Percentiles rank a stretch among this genome's conserved stretches.
Evolutionary conservation across 2,888 invertebrate genomes (phyloP).

Genomic region (Hirtodrosophila trivittata): DNA sequence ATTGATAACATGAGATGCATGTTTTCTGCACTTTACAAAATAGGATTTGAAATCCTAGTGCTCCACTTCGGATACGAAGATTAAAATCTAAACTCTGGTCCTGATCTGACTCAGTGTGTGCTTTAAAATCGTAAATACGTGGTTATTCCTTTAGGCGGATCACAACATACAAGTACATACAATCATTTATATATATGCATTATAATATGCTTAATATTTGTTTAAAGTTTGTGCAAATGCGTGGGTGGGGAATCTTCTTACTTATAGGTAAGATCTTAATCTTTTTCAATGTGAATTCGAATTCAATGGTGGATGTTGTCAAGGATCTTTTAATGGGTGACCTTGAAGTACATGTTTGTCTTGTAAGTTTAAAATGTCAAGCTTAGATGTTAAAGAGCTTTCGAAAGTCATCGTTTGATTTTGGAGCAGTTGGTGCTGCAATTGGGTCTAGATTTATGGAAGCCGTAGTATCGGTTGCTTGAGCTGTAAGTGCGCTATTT

Average conservation of each 20-base stretch:
- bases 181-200: neutral
- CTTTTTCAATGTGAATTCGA: no score
- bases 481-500: neutral
- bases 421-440: slow-evolving; percentile 35
- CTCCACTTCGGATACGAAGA: no score
- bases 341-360: neutral
- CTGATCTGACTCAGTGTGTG: neutral
- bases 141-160: no score
- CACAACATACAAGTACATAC: neutral
- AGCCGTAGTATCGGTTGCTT: neutral
- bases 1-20: no score
- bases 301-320: no score
- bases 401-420: slow-evolving; percentile 82
- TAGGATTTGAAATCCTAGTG: no score
- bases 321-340: no score
- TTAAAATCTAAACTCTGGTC: no score
- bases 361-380: neutral
- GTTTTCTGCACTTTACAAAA: no score
- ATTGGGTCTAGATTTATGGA: slow-evolving; percentile 4
- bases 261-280: no score
- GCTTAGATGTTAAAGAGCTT: slow-evolving; percentile 67
- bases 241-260: no score
- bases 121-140: slow-evolving; percentile 4
- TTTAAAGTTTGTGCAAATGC: no score
- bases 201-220: neutral